Base-by-base conservation (phyloP, 2,797 vertebrate species). In the Paratrypauchen microcephalus region DNA sequence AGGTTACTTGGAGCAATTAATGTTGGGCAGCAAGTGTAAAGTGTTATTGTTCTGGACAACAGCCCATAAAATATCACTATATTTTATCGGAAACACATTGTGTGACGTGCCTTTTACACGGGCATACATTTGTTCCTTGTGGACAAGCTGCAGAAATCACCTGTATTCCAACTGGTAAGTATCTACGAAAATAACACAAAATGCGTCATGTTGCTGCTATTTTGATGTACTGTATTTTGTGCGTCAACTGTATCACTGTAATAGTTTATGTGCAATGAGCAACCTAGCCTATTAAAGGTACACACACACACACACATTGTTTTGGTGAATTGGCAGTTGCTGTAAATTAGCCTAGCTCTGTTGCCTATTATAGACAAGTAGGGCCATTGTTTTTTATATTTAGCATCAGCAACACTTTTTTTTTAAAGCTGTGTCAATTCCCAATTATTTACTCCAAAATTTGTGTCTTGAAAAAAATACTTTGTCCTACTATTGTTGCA, bases 1-100 rank as follows among this genome's bases (percentile, higher is more conserved):
- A 73, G 65, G 74, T 70, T 70, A 70, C 62, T 54, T 79, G 62
- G 66, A 75, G 80, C 64, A 68, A 70, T 69, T 64, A 47, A 72
- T 56, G 12, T 47, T 64, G 66, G 66, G 47, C 70, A 6, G 11
- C 54, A 70, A 15, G 41, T 57, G 57, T 55, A 70, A 78, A 60
- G 48, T 36, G 41, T 45, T 45, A 45, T 13, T 45, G 41, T 45
- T 19, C 1, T n/a, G 19, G 19, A 52, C 52, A 54, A 9, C 52
- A 54, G 21, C 52, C 16, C 21, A 54, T 23, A 21, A 11, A 23
- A 23, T 4, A 21, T 54, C n/a, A 2, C 11, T 3, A 9, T n/a
- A 0, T n/a, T 19, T 50, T 50, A 19, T 3, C 18, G 47, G 47
- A 6, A 4, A 4, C 52, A 12, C n/a, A 13, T 19, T 3, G 15